A percentile compares a stretch with the other conserved stretches of the same genome.
Conservation (phyloP, 2,888 invertebrate species). For the Drosophila neotestacea region DNA sequence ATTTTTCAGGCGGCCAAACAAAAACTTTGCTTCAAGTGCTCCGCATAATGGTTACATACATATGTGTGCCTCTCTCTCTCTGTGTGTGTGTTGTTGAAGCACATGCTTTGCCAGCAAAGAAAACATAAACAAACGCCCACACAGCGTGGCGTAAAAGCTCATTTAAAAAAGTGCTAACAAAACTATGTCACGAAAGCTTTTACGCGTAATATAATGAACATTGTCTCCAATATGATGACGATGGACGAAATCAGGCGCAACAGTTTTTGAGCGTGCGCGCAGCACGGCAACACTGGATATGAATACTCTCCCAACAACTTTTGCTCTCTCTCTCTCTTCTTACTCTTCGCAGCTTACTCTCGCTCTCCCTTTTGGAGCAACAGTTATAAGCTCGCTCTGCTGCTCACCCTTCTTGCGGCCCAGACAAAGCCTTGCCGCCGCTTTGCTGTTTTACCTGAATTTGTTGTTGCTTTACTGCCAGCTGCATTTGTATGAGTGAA, state of each 20-base stretch:
- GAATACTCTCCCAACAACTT: constrained; percentile 4
- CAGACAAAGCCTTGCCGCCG: constrained; percentile 63
- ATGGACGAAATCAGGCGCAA: constrained; percentile 57
- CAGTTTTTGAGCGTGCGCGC: constrained; percentile 60
- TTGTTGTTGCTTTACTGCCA: constrained; percentile 28
- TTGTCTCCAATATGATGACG: constrained; percentile 34
- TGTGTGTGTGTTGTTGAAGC: constrained; percentile 44
- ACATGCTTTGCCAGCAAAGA: constrained; percentile 64
- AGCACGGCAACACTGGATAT: constrained; percentile 68
- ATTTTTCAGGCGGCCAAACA: constrained; percentile 75
- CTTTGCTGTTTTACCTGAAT: constrained; percentile 60
- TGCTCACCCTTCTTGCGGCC: constrained; percentile 57
- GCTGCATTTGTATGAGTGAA: constrained; percentile 35
- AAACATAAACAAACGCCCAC: constrained; percentile 79
- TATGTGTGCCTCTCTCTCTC: constrained; percentile 12
- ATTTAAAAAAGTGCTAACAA: constrained; percentile 28
- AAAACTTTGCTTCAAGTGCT: constrained; percentile 61
- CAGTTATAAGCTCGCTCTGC: constrained; percentile 60
- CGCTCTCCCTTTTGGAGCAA: constrained; percentile 59
- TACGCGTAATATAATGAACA: constrained; percentile 58
- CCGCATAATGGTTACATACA: constrained; percentile 20
- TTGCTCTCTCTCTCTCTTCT: neutral
- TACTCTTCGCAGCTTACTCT: neutral
- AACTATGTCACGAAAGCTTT: constrained; percentile 74
- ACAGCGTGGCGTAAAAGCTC: constrained; percentile 70